Evolutionary conservation across 2,113 vertebrate genomes (phyloP).

Genomic region (Albula goreensis): DNA sequence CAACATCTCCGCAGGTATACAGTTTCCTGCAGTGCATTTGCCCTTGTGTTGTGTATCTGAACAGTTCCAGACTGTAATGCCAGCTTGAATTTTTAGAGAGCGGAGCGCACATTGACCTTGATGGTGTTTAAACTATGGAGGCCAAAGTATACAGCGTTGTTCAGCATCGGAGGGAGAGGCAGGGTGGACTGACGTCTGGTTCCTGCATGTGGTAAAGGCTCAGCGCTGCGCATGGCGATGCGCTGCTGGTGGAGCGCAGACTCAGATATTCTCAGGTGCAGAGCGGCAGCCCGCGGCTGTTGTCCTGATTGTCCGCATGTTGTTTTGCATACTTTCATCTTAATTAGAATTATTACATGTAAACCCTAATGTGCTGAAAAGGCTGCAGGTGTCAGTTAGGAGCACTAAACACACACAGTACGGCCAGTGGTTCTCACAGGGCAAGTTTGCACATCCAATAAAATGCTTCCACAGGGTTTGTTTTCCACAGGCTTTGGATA

Average conservation of each 20-base stretch:
- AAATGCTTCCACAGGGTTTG: too few species aligned
- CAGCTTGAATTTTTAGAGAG: background rate
- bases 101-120: background rate
- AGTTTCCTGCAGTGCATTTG: background rate
- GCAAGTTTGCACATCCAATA: too few species aligned
- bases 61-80: background rate
- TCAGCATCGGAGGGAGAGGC: background rate
- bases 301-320: too few species aligned
- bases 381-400: too few species aligned
- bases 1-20: background rate
- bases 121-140: background rate
- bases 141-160: background rate
- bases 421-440: too few species aligned
- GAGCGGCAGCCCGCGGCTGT: too few species aligned
- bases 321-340: too few species aligned
- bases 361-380: too few species aligned
- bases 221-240: background rate
- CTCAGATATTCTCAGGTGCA: too few species aligned
- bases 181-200: background rate
- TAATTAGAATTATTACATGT: too few species aligned
- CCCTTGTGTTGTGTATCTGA: background rate
- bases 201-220: background rate
- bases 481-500: too few species aligned
- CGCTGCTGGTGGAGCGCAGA: background rate
- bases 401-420: too few species aligned